These are phyloP conservation scores for Scotopteryx bipunctaria DNA, from an alignment of 2,888 invertebrate genomes.

Conservation along the genomic window DNA sequence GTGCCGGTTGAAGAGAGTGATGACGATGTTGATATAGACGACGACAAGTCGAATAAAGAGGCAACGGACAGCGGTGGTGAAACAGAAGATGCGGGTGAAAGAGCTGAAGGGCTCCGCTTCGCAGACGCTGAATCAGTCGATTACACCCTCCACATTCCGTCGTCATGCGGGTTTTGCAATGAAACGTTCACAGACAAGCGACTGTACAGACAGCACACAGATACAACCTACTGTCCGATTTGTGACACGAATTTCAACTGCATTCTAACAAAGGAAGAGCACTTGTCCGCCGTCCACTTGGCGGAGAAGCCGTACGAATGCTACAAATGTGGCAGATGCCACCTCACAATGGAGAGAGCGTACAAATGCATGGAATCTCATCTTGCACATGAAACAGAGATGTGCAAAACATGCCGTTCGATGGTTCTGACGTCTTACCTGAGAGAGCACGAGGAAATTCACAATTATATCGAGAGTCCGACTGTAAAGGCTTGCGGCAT, in stretches of 20 bases:
- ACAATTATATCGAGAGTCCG: background rate
- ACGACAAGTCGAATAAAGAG: background rate
- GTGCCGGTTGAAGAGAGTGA: background rate
- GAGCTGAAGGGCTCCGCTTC: background rate
- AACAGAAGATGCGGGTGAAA: background rate
- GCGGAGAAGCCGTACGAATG: background rate
- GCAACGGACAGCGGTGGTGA: background rate
- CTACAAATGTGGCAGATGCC: slow-evolving; percentile 1
- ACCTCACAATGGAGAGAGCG: background rate
- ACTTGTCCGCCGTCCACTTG: background rate
- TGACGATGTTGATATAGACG: background rate
- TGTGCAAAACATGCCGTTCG: background rate
- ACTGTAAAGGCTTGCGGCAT: background rate
- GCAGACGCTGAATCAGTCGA: background rate
- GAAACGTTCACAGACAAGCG: background rate
- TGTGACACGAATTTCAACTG: background rate
- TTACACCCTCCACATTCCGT: background rate
- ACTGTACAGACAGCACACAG: background rate
- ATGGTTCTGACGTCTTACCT: background rate
- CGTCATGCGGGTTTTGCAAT: background rate
- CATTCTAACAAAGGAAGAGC: background rate
- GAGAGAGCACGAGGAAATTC: background rate
- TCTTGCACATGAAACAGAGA: background rate
- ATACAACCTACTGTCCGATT: background rate
- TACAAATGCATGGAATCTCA: background rate